Base-by-base conservation (phyloP, 2,888 invertebrate genomes). In the Panorpa germanica region DNA sequence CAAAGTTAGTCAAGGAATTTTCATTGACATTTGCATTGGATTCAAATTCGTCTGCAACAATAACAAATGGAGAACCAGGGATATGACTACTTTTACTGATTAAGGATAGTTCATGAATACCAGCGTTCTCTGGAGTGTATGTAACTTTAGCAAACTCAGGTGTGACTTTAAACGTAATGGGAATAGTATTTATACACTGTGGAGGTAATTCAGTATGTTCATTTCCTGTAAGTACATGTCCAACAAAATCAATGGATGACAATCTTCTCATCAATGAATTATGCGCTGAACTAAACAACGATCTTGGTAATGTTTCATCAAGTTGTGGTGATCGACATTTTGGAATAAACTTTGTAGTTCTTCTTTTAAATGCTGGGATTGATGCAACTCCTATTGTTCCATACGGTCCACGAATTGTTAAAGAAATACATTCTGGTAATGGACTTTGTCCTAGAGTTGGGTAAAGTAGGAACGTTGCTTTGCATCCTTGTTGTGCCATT, bases 21-120 rank as follows among this genome's bases (percentile, higher is more conserved):
- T 57, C 4, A 22, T 33, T 34, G 28, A 34, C 24, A 18, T 37
- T 34, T 33, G 34, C 20, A 22, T 33, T 28, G 6, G 29, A 32
- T 17, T 31, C 17, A 2, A 35, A 34, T 4, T 37, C 31, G 16
- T 41, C 37, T 28, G 43, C 39, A 3, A 63, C 58, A 32, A 53
- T 59, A 4, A 66, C 52, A 41, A 59, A 70, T 2, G 70, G 70
- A 13, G 69, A 68, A n/a, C 68, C 68, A 18, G 59, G 57, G 22
- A 66, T 53, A 40, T 57, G 54, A 42, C 59, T 59, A 2, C 65
- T 64, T 44, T 61, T 56, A 31, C 59, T 62, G 10, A 62, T 61
- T 24, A 70, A 54, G 17, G 57, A 61, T 20, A 70, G 52, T 47
- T 65, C 61, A 41, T 68, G 63, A 42, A 58, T 57, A 3, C 70